A percentile compares a stretch with the other conserved stretches of the same genome.
These are phyloP conservation scores for Oreortyx pictus DNA, from an alignment of 2,797 vertebrate species.

Conservation along the genomic window DNA sequence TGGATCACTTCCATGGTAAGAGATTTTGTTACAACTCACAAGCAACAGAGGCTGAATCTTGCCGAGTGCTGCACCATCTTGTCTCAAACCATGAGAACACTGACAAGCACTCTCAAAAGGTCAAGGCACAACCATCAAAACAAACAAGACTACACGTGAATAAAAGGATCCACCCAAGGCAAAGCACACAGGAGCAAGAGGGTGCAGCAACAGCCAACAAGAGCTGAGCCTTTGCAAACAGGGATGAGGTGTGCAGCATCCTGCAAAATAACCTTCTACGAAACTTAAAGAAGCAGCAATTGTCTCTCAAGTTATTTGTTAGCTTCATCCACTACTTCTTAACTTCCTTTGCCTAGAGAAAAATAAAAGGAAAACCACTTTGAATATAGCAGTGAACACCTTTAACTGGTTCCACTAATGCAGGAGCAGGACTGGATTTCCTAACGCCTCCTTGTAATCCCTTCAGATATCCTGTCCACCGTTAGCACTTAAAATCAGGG, in stretches of 20 bases:
- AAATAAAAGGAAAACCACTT: background rate
- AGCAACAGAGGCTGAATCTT: background rate
- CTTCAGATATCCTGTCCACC: background rate
- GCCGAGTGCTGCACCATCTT: background rate
- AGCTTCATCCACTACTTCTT: background rate
- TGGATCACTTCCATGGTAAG: background rate
- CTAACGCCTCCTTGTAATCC: background rate
- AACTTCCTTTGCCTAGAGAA: background rate
- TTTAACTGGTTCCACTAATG: background rate
- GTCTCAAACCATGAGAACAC: background rate
- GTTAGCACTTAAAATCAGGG: background rate
- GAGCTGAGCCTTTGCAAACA: background rate
- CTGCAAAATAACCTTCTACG: background rate
- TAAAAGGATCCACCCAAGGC: accelerated
- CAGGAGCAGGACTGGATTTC: background rate
- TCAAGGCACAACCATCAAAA: background rate
- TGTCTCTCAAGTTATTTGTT: background rate
- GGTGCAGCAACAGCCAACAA: accelerated
- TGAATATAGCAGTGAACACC: accelerated
- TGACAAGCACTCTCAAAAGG: background rate
- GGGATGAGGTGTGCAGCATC: background rate
- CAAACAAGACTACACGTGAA: background rate
- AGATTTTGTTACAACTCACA: background rate
- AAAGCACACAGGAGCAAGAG: background rate
- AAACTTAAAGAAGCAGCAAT: background rate